phyloP scores from a whole-genome alignment of 2,888 invertebrate species.

The Drosophila tanythrix region DNA sequence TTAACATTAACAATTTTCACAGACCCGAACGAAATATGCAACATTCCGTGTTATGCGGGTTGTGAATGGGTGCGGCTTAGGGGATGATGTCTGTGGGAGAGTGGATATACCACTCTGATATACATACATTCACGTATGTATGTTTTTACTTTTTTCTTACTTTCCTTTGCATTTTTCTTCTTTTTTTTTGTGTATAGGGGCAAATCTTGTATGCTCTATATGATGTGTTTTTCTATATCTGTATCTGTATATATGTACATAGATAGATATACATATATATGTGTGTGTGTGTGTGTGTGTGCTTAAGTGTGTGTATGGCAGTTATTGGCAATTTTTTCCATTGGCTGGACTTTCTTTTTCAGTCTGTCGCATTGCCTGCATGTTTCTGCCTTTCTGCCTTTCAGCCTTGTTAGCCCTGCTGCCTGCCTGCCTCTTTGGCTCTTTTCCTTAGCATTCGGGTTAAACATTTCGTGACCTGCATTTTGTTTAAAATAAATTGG shows the following conservation, averaged over 20 bases:
- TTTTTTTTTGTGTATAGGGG: conserved; percentile 35
- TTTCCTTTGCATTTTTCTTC: neutral
- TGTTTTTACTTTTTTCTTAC: conserved; percentile 4
- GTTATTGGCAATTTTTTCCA: conserved; percentile 49
- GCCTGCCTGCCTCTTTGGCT: conserved; percentile 5
- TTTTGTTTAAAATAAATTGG: conserved; percentile 80
- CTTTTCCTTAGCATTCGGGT: conserved; percentile 58
- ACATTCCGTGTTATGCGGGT: conserved; percentile 46
- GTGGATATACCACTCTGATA: neutral
- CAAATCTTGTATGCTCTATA: conserved; percentile 43
- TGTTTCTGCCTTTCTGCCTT: conserved; percentile 21
- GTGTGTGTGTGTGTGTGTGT: conserved; percentile 10
- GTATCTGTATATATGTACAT: neutral
- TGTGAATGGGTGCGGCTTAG: neutral
- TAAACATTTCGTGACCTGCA: conserved; percentile 79
- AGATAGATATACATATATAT: neutral
- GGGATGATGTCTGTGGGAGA: conserved; percentile 31
- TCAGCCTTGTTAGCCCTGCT: conserved; percentile 10
- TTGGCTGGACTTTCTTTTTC: conserved; percentile 60
- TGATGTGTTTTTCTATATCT: conserved; percentile 12
- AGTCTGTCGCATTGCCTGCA: conserved; percentile 48
- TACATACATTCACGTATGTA: neutral
- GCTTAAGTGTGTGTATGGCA: conserved; percentile 5
- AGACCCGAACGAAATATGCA: neutral
- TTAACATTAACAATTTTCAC: conserved; percentile 15